These are phyloP conservation scores for Lamprotornis superbus DNA, from an alignment of 2,113 vertebrate species.

Conservation along the genomic window DNA sequence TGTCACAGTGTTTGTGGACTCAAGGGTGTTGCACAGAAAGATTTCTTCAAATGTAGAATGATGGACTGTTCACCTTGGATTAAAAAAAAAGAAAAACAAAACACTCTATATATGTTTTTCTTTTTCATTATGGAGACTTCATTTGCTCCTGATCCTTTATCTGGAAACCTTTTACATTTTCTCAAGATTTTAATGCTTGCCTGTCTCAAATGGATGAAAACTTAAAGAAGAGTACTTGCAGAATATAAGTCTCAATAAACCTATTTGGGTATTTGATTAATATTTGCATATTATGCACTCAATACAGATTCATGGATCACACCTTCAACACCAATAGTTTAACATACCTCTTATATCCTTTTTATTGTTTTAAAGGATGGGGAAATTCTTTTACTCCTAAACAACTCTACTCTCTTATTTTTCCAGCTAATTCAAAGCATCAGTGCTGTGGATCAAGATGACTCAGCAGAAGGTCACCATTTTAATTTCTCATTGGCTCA, in stretches of 20 bases:
- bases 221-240: neutral
- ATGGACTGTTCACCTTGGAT: neutral
- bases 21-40: neutral
- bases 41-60: neutral
- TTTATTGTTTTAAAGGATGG: neutral
- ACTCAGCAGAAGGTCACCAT: conserved; percentile 78
- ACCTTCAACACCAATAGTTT: neutral
- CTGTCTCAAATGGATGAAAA: conserved; percentile 11
- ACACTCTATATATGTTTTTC: neutral
- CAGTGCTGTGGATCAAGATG: conserved; percentile 87
- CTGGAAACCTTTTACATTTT: neutral
- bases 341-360: neutral
- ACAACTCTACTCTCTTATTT: neutral
- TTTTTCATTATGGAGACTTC: neutral
- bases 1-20: neutral
- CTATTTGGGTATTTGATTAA: neutral
- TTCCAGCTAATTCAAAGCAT: conserved; percentile 85
- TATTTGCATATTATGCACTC: neutral
- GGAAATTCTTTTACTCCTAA: neutral
- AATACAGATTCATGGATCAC: neutral
- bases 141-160: neutral
- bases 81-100: neutral
- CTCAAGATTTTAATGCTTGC: neutral
- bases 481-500: conserved; percentile 84
- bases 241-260: neutral